Evolutionary conservation across 1,140 invertebrate species (phyloP), one percentile per base, ranked within the genome.

Genomic region (Maconellicoccus hirsutus): DNA sequence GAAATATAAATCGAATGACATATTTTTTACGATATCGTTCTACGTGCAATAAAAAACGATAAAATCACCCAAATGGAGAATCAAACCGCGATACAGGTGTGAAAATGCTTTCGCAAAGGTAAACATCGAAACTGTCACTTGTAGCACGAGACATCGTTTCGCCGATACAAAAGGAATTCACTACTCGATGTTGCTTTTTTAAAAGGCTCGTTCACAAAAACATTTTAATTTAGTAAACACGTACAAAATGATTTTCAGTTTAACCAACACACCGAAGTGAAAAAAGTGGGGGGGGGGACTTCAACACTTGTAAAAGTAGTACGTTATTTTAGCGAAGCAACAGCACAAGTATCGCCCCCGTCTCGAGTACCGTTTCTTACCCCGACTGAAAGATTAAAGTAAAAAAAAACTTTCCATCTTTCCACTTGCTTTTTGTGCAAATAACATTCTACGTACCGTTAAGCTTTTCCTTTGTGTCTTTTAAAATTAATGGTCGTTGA

Each of bases 401-500:
- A 25, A 23, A 66, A 25, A 25, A 66, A 66, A 66, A 66, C 61
- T 66, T 66, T 26, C 61, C 61, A 66, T 66, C 61, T 26, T 26
- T 66, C 61, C 61, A 26, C 25, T 23, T 26, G 61, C 61, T 66
- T 66, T 66, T 66, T 66, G 22, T 25, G 61, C 61, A 66, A 66
- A 66, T 66, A 66, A 66, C 61, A 66, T 66, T 26, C 61, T 25
- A 25, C 61, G 61, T 66, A 66, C 19, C 61, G 61, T 66, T 66
- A 66, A 66, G 61, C 61, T 66, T 66, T 66, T 66, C 25, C 61
- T 66, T 66, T 66, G 61, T 66, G 25, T 66, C 61, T 66, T 66
- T 66, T 66, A 66, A 66, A 66, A 66, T 66, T 66, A 66, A 66
- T 66, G 61, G 61, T 66, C 61, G 61, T 66, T 25, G 61, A 66